phyloP scores from a whole-genome alignment of 1,140 invertebrate species.

The Pogonomyrmex barbatus region DNA sequence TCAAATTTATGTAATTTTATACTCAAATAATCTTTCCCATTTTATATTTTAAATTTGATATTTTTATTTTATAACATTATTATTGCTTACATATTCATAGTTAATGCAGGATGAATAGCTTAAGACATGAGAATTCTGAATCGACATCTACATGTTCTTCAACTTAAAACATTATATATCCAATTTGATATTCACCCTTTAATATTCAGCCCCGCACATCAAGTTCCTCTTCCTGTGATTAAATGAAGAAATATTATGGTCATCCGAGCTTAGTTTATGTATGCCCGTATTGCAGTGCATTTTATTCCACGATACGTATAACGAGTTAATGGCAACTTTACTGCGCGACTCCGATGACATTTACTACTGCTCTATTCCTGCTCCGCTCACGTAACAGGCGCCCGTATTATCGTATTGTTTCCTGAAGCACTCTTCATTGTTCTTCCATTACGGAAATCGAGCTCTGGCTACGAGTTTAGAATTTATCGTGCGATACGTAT shows the following conservation, averaged over 20 bases:
- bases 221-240: constrained; percentile 42
- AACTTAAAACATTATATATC: neutral
- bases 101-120: neutral
- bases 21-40: neutral
- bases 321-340: constrained; percentile 47
- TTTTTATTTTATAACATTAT: neutral
- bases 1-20: neutral
- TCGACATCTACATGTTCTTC: neutral
- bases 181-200: constrained; percentile 3
- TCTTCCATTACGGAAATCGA: constrained; percentile 56
- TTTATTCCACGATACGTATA: constrained; percentile 59
- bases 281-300: constrained; percentile 48
- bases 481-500: constrained; percentile 36
- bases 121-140: neutral
- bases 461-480: constrained; percentile 33
- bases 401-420: constrained; percentile 46
- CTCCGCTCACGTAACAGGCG: constrained; percentile 21
- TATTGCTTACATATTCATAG: neutral
- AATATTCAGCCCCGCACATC: constrained; percentile 16
- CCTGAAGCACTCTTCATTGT: constrained; percentile 50
- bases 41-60: neutral
- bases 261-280: constrained; percentile 49
- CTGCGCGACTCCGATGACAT: constrained; percentile 63
- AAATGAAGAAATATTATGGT: constrained; percentile 48
- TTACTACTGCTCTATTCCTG: constrained; percentile 57